Evolutionary conservation across 2,797 vertebrate species (phyloP).

Genomic region (Peromyscus melanophrys): DNA sequence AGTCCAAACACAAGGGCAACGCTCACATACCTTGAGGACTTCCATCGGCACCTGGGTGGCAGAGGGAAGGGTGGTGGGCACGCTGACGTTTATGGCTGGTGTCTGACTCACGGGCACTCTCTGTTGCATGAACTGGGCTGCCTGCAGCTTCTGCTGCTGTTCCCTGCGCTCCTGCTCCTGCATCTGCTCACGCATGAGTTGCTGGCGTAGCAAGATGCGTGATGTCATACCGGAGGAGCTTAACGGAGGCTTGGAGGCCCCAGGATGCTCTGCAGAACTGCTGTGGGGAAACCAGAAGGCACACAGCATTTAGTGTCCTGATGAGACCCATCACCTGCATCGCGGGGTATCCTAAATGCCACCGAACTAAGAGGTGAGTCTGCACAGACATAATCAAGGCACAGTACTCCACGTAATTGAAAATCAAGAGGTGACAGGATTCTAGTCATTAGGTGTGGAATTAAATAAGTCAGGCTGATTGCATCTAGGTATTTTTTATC

Average conservation of each 20-base stretch:
- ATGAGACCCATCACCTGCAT: slow-evolving; percentile 30
- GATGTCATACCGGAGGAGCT: slow-evolving; percentile 92
- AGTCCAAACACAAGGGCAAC: slow-evolving; percentile 59
- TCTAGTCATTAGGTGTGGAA: slow-evolving; percentile 77
- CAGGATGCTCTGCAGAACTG: slow-evolving; percentile 92
- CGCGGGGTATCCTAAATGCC: slow-evolving; percentile 72
- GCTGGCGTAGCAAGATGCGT: slow-evolving; percentile 92
- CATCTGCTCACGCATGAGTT: slow-evolving; percentile 92
- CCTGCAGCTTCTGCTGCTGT: slow-evolving; percentile 94
- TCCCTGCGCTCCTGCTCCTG: slow-evolving; percentile 95
- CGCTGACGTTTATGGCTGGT: slow-evolving; percentile 92
- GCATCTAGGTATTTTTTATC: slow-evolving; percentile 78
- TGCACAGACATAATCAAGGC: slow-evolving; percentile 74
- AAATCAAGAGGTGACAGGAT: slow-evolving; percentile 71
- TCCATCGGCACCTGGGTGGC: slow-evolving; percentile 94
- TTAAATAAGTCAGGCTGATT: slow-evolving; percentile 84
- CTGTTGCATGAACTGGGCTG: slow-evolving; percentile 94
- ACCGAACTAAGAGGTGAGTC: slow-evolving; percentile 67
- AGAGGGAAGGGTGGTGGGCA: slow-evolving; percentile 89
- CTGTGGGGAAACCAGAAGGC: slow-evolving; percentile 89
- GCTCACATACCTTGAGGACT: slow-evolving; percentile 93
- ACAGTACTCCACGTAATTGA: background rate
- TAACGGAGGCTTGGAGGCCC: slow-evolving; percentile 92
- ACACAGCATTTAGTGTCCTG: slow-evolving; percentile 82
- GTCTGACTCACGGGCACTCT: slow-evolving; percentile 93